Percentiles rank a stretch among this genome's conserved stretches.
Conservation (phyloP, 53 echinoderm and acorn worm genomes). For the Zoroaster sp. region DNA sequence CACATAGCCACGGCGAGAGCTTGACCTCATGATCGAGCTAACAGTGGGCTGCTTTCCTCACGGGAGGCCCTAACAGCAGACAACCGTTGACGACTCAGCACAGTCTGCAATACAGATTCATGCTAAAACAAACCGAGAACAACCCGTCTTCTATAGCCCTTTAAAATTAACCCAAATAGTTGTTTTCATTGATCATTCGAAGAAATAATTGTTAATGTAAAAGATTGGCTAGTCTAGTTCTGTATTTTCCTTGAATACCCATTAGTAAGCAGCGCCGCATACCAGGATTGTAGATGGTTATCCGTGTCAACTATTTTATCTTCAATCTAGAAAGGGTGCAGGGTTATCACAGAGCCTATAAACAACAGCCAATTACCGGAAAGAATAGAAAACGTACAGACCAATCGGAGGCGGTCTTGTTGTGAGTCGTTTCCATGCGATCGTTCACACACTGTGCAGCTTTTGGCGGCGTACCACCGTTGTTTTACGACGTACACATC, state of each 20-base stretch:
- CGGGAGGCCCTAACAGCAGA: slow-evolving; percentile 7
- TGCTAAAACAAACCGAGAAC: not conserved
- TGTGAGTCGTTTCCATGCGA: slow-evolving; percentile 2
- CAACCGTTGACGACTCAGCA: not conserved
- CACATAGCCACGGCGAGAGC: not conserved
- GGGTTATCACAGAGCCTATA: not conserved
- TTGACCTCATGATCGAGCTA: not conserved
- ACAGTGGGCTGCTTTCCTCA: not conserved
- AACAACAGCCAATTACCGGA: slow-evolving; percentile 38
- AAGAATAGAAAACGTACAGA: not conserved
- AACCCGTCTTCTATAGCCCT: not conserved
- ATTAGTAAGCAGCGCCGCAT: not conserved
- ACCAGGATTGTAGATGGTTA: not conserved
- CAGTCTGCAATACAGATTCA: not conserved
- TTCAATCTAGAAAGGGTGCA: not conserved
- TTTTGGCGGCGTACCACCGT: too few species aligned
- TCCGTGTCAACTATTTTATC: not conserved
- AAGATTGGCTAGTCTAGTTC: not conserved
- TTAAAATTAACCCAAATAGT: not conserved
- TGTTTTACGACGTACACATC: slow-evolving; percentile 16
- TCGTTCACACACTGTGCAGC: not conserved
- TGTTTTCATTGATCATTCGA: slow-evolving; percentile 6
- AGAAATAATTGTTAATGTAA: not conserved
- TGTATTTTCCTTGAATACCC: slow-evolving; percentile 4
- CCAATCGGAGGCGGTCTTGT: not conserved